Evolutionary conservation across 2,888 invertebrate species (phyloP).

Genomic region (Philaethria dido): DNA sequence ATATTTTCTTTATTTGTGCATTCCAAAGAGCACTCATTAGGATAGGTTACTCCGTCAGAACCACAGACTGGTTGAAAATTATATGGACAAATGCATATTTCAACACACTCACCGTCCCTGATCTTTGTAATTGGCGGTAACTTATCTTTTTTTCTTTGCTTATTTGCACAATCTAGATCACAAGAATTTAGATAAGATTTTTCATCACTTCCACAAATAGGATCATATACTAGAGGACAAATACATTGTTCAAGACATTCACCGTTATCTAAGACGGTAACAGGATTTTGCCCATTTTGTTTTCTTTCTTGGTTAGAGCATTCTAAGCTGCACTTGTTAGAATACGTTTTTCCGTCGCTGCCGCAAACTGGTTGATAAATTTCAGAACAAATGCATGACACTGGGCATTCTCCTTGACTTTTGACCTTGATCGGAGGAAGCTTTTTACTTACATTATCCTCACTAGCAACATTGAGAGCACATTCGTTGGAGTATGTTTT

Average conservation of each 20-base stretch:
- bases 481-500: conserved; percentile 45
- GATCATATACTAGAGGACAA: conserved; percentile 35
- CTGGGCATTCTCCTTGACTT: conserved; percentile 35
- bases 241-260: conserved; percentile 35
- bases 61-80: conserved; percentile 47
- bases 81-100: conserved; percentile 37
- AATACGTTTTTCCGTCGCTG: conserved; percentile 44
- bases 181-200: conserved; percentile 21
- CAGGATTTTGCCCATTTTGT: conserved; percentile 12
- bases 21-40: conserved; percentile 39
- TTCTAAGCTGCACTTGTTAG: conserved; percentile 35
- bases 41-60: conserved; percentile 44
- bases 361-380: conserved; percentile 44
- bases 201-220: conserved; percentile 32
- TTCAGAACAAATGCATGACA: conserved; percentile 34
- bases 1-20: conserved; percentile 38
- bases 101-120: conserved; percentile 34
- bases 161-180: conserved; percentile 23
- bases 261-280: conserved; percentile 18
- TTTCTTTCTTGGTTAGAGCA: conserved; percentile 31
- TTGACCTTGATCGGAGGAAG: conserved; percentile 21
- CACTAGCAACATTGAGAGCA: conserved; percentile 43
- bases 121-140: conserved; percentile 10
- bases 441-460: conserved; percentile 25
- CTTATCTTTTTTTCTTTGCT: conserved; percentile 14